Evolutionary conservation across 92 coral and sea anemone genomes (phyloP).

Genomic region (Porites rus): DNA sequence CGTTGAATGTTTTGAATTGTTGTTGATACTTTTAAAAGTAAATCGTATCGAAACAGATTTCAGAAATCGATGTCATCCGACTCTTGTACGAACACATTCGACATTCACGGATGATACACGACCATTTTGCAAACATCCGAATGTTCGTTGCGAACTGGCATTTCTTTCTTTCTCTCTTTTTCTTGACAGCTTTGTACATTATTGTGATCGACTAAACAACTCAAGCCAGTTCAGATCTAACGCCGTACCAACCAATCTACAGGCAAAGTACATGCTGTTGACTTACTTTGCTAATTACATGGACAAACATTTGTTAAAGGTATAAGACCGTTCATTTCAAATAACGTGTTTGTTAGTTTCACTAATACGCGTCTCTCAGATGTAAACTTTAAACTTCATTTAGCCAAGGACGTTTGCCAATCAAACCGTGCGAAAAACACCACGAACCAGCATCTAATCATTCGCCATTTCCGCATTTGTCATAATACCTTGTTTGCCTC

Average conservation of each 20-base stretch:
- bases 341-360: background rate
- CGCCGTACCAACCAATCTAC: slow-evolving; percentile 82
- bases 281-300: slow-evolving; percentile 95
- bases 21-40: too few relatives aligned
- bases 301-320: slow-evolving; percentile 98
- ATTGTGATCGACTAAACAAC: slow-evolving; percentile 75
- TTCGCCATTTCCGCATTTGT: too few relatives aligned
- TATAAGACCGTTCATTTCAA: background rate
- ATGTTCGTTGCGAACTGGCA: background rate
- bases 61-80: background rate
- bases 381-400: too few relatives aligned
- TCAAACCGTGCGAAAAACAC: too few relatives aligned
- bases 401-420: too few relatives aligned
- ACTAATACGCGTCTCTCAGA: too few relatives aligned
- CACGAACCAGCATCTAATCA: too few relatives aligned
- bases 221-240: slow-evolving; percentile 65
- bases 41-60: too few relatives aligned
- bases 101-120: too few relatives aligned
- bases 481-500: too few relatives aligned
- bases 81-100: background rate
- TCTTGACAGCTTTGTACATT: slow-evolving; percentile 70
- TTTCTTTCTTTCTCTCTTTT: background rate
- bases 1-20: too few relatives aligned
- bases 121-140: too few relatives aligned
- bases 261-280: slow-evolving; percentile 85